These are phyloP conservation scores for Rhynchophorus ferrugineus DNA, from an alignment of 1,140 invertebrate genomes.

Conservation along the genomic window DNA sequence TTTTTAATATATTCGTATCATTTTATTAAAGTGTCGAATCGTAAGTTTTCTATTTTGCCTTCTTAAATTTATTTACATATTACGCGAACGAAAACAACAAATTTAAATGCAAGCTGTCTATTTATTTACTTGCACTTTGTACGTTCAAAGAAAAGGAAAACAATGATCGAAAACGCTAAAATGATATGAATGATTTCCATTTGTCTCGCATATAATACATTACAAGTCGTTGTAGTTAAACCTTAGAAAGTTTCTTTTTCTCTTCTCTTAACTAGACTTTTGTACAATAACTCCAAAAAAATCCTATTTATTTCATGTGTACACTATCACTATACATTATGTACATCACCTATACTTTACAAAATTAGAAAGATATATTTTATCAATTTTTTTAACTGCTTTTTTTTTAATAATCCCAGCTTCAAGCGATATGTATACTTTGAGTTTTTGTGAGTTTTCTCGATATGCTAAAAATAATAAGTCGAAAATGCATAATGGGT, in stretches of 20 bases:
- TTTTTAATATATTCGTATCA: background rate
- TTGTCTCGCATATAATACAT: slow-evolving; percentile 19
- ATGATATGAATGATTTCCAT: slow-evolving; percentile 12
- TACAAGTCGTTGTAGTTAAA: slow-evolving; percentile 15
- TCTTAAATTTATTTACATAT: too few species aligned
- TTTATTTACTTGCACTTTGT: too few species aligned
- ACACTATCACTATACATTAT: slow-evolving; percentile 13
- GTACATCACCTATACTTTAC: slow-evolving; percentile 15
- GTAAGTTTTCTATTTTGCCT: too few species aligned
- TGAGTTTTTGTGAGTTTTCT: slow-evolving; percentile 4
- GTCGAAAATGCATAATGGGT: too few species aligned
- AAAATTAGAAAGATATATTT: slow-evolving; percentile 28
- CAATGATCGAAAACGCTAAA: too few species aligned
- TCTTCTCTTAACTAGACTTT: background rate
- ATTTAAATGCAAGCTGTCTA: too few species aligned
- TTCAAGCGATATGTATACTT: slow-evolving; percentile 32
- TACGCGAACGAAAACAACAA: too few species aligned
- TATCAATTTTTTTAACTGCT: slow-evolving; percentile 2
- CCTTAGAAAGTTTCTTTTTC: slow-evolving; percentile 1
- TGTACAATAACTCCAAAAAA: slow-evolving; percentile 1
- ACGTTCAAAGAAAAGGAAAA: too few species aligned
- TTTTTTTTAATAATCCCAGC: slow-evolving; percentile 28
- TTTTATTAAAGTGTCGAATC: too few species aligned
- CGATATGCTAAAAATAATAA: too few species aligned
- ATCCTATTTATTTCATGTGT: background rate